These are phyloP conservation scores for Leptoteleia sp. DNA, from an alignment of 1,140 invertebrate species.

Conservation along the genomic window DNA sequence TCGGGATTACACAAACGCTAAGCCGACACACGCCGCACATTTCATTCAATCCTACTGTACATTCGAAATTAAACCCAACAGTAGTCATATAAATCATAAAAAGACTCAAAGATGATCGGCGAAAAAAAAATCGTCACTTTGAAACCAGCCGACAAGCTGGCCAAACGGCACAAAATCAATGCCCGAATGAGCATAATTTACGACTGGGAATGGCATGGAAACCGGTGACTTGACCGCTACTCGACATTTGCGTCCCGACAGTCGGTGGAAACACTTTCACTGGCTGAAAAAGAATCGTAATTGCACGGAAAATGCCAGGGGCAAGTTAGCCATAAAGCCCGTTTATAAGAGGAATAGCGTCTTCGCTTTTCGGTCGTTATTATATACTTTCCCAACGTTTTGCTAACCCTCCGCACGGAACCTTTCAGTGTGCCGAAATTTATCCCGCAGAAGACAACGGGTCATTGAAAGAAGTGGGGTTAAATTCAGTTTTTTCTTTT, in stretches of 20 bases:
- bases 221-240: slow-evolving; percentile 21
- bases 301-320: slow-evolving; percentile 27
- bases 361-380: slow-evolving; percentile 38
- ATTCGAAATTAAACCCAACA: slow-evolving; percentile 4
- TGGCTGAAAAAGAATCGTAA: slow-evolving; percentile 35
- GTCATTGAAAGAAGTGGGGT: background rate
- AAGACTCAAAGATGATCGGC: slow-evolving; percentile 17
- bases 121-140: slow-evolving; percentile 17
- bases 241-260: slow-evolving; percentile 36
- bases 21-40: slow-evolving; percentile 3
- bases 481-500: background rate
- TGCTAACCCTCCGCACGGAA: slow-evolving; percentile 26
- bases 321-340: slow-evolving; percentile 30
- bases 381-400: slow-evolving; percentile 41
- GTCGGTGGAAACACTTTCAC: slow-evolving; percentile 47
- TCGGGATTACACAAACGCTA: slow-evolving; percentile 4
- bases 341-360: slow-evolving; percentile 36
- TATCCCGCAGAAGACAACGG: slow-evolving; percentile 37
- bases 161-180: slow-evolving; percentile 5
- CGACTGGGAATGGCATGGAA: slow-evolving; percentile 25
- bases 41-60: slow-evolving; percentile 7
- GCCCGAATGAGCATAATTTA: slow-evolving; percentile 31
- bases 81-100: slow-evolving; percentile 11
- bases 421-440: slow-evolving; percentile 39
- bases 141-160: background rate